A percentile compares a stretch with the other conserved stretches of the same genome.
Evolutionary conservation across 2,113 vertebrate species (phyloP).

Genomic region (Caloenas nicobarica): DNA sequence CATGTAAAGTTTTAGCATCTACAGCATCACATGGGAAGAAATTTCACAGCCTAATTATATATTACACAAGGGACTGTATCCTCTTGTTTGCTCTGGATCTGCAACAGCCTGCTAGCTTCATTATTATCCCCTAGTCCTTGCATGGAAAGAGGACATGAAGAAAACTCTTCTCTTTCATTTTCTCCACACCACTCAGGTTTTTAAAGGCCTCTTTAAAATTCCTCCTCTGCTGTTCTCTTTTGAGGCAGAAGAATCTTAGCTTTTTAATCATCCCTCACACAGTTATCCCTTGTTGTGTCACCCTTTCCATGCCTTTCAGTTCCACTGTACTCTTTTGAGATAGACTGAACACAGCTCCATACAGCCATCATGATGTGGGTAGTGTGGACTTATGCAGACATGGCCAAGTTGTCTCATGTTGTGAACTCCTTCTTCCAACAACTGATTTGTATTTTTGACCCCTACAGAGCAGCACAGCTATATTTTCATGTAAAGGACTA

Average conservation of each 20-base stretch:
- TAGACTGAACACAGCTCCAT: not conserved
- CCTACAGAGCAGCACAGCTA: not conserved
- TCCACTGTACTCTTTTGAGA: not conserved
- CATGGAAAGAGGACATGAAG: not conserved
- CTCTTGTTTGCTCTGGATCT: not conserved
- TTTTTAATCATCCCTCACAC: not conserved
- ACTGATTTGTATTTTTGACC: not conserved
- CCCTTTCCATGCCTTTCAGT: not conserved
- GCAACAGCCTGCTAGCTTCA: not conserved
- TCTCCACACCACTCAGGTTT: not conserved
- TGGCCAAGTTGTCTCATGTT: not conserved
- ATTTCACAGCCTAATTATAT: not conserved
- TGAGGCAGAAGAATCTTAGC: not conserved
- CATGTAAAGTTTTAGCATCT: not conserved
- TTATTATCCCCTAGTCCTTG: not conserved
- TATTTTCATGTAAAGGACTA: not conserved
- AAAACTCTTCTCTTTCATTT: not conserved
- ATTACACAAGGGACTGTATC: not conserved
- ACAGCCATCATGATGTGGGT: not conserved
- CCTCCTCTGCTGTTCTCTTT: constrained; percentile 7
- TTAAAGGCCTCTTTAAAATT: constrained; percentile 27
- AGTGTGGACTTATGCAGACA: not conserved
- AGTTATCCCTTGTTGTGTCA: not conserved
- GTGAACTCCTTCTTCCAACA: not conserved
- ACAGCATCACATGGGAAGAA: not conserved